A percentile compares a stretch with the other conserved stretches of the same genome.
These are phyloP conservation scores for Tragelaphus buxtoni DNA, from an alignment of 2,113 vertebrate genomes.

Conservation along the genomic window DNA sequence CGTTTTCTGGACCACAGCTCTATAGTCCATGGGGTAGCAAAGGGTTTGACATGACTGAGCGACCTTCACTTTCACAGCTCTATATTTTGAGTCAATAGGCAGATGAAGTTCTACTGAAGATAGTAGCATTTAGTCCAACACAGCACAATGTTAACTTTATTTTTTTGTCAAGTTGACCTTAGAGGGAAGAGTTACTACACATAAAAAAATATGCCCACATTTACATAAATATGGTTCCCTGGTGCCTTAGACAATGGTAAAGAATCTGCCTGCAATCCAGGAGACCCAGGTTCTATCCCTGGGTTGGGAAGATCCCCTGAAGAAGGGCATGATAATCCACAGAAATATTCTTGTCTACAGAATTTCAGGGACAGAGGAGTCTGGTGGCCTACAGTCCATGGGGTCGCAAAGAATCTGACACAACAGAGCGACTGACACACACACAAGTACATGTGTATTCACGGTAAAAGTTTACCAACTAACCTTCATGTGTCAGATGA, in stretches of 20 bases:
- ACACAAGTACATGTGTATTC: not conserved
- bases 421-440: not conserved
- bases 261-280: not conserved
- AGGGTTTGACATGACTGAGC: accelerated
- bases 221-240: not conserved
- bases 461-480: not conserved
- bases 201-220: not conserved
- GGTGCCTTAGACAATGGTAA: not conserved
- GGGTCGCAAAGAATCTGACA: not conserved
- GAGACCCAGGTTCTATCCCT: not conserved
- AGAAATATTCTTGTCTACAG: not conserved
- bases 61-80: not conserved
- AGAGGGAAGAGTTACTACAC: not conserved
- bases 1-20: not conserved
- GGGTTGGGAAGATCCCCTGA: not conserved
- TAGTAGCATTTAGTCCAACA: not conserved
- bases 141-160: not conserved
- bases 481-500: not conserved
- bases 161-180: not conserved
- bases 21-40: not conserved
- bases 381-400: not conserved
- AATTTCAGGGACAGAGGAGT: not conserved
- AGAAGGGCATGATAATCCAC: not conserved
- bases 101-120: not conserved
- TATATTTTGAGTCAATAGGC: not conserved